phyloP scores from a whole-genome alignment of 2,113 vertebrate genomes.

The Tragelaphus scriptus region DNA sequence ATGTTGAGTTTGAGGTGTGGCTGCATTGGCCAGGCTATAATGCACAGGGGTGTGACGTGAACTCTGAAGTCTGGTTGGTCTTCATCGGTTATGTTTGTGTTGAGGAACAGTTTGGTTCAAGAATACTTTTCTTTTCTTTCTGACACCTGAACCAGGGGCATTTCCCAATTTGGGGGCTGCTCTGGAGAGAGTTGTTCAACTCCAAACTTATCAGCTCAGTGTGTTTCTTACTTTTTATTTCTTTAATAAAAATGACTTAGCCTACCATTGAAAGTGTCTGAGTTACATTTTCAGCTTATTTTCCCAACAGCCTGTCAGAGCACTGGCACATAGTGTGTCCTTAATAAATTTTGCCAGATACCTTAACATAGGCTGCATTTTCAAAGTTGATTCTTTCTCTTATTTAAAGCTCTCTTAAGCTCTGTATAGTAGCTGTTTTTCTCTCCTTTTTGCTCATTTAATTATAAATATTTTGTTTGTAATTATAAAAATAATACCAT shows the following conservation, averaged over 20 bases:
- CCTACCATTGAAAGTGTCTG: background rate
- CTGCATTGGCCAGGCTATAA: background rate
- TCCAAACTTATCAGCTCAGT: background rate
- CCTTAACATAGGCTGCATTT: background rate
- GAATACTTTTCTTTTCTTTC: background rate
- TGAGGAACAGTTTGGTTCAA: background rate
- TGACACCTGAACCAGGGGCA: background rate
- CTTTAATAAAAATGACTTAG: conserved; percentile 26
- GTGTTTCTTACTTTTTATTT: conserved; percentile 20
- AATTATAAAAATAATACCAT: conserved; percentile 10
- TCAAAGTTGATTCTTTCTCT: background rate
- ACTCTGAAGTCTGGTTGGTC: background rate
- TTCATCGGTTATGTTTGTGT: background rate
- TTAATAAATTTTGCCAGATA: background rate
- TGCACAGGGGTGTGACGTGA: background rate
- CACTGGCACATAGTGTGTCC: background rate
- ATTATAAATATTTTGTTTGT: conserved; percentile 28
- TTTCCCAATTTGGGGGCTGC: background rate
- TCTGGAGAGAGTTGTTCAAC: background rate
- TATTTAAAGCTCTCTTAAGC: background rate
- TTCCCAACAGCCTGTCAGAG: background rate
- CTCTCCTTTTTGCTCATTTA: background rate
- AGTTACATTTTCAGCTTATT: conserved; percentile 14
- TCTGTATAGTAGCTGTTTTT: background rate
- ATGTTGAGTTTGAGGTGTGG: background rate